Percentiles rank a stretch among this genome's conserved stretches.
Evolutionary conservation across 2,797 vertebrate genomes (phyloP).

Genomic region (Masticophis lateralis): DNA sequence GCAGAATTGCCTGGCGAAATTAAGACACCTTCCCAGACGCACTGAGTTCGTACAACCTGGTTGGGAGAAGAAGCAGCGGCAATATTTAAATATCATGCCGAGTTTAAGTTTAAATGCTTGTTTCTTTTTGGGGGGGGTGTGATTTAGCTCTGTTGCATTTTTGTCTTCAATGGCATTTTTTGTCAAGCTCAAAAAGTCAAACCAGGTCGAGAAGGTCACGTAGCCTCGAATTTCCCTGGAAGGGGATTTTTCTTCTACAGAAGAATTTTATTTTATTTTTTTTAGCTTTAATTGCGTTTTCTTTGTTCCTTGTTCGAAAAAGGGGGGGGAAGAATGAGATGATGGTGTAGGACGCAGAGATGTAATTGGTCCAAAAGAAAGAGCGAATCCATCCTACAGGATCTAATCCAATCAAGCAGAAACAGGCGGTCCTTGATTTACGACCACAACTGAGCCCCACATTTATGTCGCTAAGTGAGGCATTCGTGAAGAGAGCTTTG

Average conservation of each 20-base stretch:
- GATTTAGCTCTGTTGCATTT: neutral
- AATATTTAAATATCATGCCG: neutral
- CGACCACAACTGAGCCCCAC: fast-evolving
- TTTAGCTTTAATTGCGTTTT: neutral
- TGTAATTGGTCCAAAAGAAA: neutral
- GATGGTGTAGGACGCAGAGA: neutral
- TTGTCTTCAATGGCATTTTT: neutral
- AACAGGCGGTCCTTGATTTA: no score
- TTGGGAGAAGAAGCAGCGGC: neutral
- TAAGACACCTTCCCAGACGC: neutral
- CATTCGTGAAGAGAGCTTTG: no score
- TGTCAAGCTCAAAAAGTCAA: neutral
- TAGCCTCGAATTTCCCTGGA: fast-evolving
- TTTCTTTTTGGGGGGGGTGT: neutral
- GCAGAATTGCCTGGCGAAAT: neutral
- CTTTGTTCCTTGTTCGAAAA: neutral
- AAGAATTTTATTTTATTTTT: no score
- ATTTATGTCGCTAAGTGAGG: no score
- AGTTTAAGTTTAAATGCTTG: neutral
- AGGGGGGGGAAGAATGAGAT: neutral
- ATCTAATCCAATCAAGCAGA: neutral
- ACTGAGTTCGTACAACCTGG: neutral
- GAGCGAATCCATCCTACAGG: no score
- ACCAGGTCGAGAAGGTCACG: neutral
- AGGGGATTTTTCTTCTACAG: neutral